phyloP scores from a whole-genome alignment of 1,140 invertebrate genomes.

The Neelides sp. region DNA sequence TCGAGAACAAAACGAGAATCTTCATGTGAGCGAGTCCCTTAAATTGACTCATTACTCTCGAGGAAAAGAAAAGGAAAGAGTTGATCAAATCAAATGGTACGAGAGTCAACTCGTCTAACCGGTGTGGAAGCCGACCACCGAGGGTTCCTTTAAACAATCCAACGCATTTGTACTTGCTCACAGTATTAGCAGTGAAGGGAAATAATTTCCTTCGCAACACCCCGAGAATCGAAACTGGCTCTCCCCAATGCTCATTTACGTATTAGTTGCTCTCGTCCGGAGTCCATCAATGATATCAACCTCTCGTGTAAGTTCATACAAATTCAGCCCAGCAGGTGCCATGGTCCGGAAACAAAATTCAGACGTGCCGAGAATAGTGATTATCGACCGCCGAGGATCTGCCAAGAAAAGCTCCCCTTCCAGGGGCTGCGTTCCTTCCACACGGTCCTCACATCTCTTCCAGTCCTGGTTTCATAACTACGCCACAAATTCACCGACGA shows the following conservation, averaged over 20 bases:
- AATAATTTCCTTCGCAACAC: conserved; percentile 1
- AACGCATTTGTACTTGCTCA: too few species aligned
- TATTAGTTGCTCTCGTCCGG: neutral
- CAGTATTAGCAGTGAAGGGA: conserved; percentile 5
- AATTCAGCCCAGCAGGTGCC: conserved; percentile 29
- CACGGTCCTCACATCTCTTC: neutral
- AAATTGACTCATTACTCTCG: too few species aligned
- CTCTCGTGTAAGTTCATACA: conserved; percentile 12
- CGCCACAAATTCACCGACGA: too few species aligned
- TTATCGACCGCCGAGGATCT: conserved; percentile 2
- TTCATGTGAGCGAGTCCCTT: too few species aligned
- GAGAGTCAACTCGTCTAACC: neutral
- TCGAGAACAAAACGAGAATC: too few species aligned
- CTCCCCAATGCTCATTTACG: too few species aligned
- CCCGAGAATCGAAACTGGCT: too few species aligned
- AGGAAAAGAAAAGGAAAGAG: neutral
- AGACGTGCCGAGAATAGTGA: conserved; percentile 29
- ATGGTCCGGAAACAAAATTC: conserved; percentile 32
- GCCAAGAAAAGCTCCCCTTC: neutral
- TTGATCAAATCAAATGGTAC: neutral
- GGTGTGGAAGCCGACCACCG: neutral
- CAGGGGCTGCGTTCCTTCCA: neutral
- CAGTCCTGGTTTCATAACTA: too few species aligned
- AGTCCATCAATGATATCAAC: conserved; percentile 13
- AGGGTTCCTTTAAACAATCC: too few species aligned